Base-by-base conservation (phyloP, 2,113 vertebrate species). In the Tragelaphus scriptus region DNA sequence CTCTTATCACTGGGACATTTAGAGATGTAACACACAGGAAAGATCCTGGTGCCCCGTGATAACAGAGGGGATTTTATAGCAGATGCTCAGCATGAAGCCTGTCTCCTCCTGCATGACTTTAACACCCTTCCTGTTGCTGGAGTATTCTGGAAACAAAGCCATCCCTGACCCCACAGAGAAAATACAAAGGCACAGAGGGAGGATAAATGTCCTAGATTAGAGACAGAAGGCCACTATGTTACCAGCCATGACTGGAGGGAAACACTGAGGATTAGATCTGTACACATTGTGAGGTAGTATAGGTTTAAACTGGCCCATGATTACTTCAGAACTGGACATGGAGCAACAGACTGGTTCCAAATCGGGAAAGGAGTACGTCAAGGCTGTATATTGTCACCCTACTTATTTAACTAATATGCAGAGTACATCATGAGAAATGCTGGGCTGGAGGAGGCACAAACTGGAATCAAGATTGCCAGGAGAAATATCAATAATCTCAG, bases 81-180 rank as follows among this genome's bases (percentile, higher is more conserved):
- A 53, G 36, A 51, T 7, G 9, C 26, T 58, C 36, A 82, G n/a
- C 59, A 26, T 19, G 16, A 32, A 0, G 0, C 36, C 12, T 51
- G 51, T 80, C 65, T 28, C 32, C 9, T 90, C 19, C 65, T 28
- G 25, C 1, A 8, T 26, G 49, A 47, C 5, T 7, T 86, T 32
- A 36, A 47, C 13, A 47, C 19, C 21, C 4, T 3, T 63, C 2
- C 21, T 2, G 4, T 88, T 19, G 8, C 2, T 7, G 26, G 44
- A 44, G 12, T 5, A 1, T 2, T 59, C 12, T 17, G 49, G 13
- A 87, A 47, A 68, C 6, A 1, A n/a, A 58, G 26, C 26, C 49
- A 19, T 10, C 19, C 15, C 40, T 7, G 40, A 47, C 15, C 25
- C n/a, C 36, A 59, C 1, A 23, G 91, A 94, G 88, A 85, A 87